phyloP scores from a whole-genome alignment of 2,113 vertebrate genomes.

The Edolisoma coerulescens region DNA sequence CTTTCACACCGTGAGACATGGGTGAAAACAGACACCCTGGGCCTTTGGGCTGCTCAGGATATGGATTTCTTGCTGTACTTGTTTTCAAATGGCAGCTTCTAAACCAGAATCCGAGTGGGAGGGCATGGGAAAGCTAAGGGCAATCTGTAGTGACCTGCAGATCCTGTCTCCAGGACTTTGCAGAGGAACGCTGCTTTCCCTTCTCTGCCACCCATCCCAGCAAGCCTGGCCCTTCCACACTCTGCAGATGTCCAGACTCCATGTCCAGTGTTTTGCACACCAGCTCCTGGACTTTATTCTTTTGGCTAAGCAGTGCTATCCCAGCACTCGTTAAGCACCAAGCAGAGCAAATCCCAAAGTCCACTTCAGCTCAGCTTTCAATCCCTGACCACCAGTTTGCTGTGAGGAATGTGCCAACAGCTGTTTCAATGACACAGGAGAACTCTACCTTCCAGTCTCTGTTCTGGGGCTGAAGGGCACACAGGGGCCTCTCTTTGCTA shows the following conservation, averaged over 20 bases:
- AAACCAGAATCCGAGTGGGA: background rate
- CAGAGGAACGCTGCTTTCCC: background rate
- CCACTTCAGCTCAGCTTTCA: background rate
- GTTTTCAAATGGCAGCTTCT: conserved; percentile 28
- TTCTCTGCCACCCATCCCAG: background rate
- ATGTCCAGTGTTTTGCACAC: background rate
- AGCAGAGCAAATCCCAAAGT: conserved; percentile 54
- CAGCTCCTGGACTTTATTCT: conserved; percentile 43
- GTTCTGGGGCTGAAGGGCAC: conserved; percentile 95
- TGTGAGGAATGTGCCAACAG: background rate
- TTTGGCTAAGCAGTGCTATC: background rate
- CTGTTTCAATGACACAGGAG: background rate
- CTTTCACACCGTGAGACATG: background rate
- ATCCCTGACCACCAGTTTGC: background rate
- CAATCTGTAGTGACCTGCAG: background rate
- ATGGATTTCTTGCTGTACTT: conserved; percentile 33
- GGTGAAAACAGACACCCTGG: background rate
- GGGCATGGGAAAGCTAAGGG: background rate
- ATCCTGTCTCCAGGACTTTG: background rate
- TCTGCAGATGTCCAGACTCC: background rate
- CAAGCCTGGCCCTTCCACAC: background rate
- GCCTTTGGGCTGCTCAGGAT: conserved; percentile 9
- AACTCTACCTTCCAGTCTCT: conserved; percentile 93
- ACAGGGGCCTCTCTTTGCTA: conserved; percentile 91
- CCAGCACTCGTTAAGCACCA: background rate